Evolutionary conservation across 2,113 vertebrate genomes (phyloP), one percentile per base, ranked within the genome.

Genomic region (Crotalus helleri): DNA sequence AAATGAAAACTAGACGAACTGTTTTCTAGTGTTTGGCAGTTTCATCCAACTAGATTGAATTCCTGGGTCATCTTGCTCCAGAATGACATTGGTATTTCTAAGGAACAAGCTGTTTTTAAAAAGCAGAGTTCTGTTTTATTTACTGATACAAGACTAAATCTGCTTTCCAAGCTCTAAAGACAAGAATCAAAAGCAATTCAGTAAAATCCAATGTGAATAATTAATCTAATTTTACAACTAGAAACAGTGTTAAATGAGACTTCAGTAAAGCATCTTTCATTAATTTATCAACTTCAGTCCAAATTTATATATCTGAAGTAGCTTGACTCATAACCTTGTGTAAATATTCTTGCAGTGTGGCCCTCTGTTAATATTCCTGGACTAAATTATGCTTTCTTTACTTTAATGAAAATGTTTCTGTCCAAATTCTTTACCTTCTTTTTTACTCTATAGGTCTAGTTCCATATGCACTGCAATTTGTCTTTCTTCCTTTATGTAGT

Each of bases 121-220:
- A 46, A 96, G 92, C 59, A 8, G 26, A 88, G 91, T 46, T 39
- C 58, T 95, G 33, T 49, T 93, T 94, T 95, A 90, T 96, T 94
- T 94, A 93, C 87, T 94, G 74, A 93, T 93, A 92, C 87, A 39
- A 93, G 85, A 95, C 93, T 93, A 96, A 92, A 94, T 94, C 89
- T 93, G 92, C 81, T 94, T 97, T 94, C 93, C 92, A 95, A 81
- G 69, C n/a, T 94, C 91, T 87, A 95, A 95, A 94, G 64, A 93
- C 93, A 74, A 88, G 91, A 95, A 94, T 96, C 92, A 95, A 91
- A 97, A 95, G 94, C 91, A 97, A 96, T 96, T 96, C 92, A 95
- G 33, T 86, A 33, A 93, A 96, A 93, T 95, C 64, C 12, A 58
- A 74, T 86, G 90, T 94, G 54, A 97, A 96, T 95, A 95, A 96